Evolutionary conservation across 2,888 invertebrate genomes (phyloP), one percentile per base, ranked within the genome.

Genomic region (Spodoptera exigua): DNA sequence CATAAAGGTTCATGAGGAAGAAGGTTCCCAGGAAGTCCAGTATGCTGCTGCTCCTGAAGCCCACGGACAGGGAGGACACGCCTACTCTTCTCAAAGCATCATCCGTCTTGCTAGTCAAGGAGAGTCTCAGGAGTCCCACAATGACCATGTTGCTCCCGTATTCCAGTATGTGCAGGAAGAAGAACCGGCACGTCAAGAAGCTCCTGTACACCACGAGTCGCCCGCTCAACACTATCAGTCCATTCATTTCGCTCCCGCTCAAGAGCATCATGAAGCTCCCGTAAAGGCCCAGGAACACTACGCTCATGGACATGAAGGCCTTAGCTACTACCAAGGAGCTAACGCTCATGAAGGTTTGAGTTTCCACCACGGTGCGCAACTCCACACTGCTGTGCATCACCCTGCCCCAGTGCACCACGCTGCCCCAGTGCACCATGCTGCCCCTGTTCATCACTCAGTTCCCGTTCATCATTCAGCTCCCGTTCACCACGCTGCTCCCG

Each of bases 71-170:
- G 85, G 68, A 16, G 66, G 46, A 14, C 82, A 86, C 14, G 85
- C 84, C 0, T 84, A 82, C 60, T 85, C 91, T 1, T 84, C 87
- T 0, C 91, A 92, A 43, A 90, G 83, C 53, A 68, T 88, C 4
- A 73, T 86, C 2, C 87, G 88, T 18, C 81, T 79, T 12, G 61
- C 74, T 14, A 78, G 72, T n/a, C 83, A 85, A 10, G 84, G 85
- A 37, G 87, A 84, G 56, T 82, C 88, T 3, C 84, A 87, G 7
- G 89, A 89, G 52, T 74, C 82, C 11, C 73, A 73, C 1, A 75
- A 79, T 7, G 85, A 86, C 32, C 82, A 88, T 11, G 82, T 83
- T 1, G 82, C 87, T 45, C 89, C 89, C 13, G 83, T 85, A 9
- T 88, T 88, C 60, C 85, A 88, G 62, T 86, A 88, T 21, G 78